Evolutionary conservation across 1,140 invertebrate genomes (phyloP).

Genomic region (Bombus picipes): DNA sequence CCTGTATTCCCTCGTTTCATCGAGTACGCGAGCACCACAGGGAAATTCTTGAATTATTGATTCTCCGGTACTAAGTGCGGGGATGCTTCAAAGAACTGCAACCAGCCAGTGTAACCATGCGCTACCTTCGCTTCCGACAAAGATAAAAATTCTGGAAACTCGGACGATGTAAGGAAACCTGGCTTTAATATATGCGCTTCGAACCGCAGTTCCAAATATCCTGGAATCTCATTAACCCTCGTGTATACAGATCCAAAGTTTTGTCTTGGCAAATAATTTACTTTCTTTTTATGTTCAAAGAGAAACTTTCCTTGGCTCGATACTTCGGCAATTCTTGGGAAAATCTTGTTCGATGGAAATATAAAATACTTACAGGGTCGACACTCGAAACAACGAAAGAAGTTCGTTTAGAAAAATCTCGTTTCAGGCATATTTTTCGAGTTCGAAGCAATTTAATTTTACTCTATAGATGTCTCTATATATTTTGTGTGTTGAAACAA

Average conservation of each 20-base stretch:
- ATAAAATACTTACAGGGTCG: background rate
- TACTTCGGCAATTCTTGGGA: background rate
- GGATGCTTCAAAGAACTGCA: constrained; percentile 9
- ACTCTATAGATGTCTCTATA: too few species aligned
- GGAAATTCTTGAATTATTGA: constrained; percentile 36
- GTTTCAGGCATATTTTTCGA: too few species aligned
- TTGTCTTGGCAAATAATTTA: background rate
- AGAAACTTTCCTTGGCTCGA: background rate
- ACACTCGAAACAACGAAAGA: too few species aligned
- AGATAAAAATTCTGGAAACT: constrained; percentile 24
- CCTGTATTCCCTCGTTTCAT: constrained; percentile 4
- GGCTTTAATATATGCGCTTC: background rate
- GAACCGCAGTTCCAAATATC: background rate
- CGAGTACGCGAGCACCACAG: background rate
- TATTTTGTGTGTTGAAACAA: too few species aligned
- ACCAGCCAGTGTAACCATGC: constrained; percentile 1
- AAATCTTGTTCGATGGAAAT: background rate
- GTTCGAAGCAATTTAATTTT: too few species aligned
- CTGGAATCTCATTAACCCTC: background rate
- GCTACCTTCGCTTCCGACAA: constrained; percentile 1
- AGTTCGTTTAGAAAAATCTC: too few species aligned
- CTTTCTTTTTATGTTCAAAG: background rate
- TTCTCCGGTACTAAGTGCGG: background rate
- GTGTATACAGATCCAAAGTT: background rate
- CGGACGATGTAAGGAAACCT: background rate